Percentiles rank a stretch among this genome's conserved stretches.
phyloP scores from a whole-genome alignment of 2,888 invertebrate species.

The Polyploca ridens region DNA sequence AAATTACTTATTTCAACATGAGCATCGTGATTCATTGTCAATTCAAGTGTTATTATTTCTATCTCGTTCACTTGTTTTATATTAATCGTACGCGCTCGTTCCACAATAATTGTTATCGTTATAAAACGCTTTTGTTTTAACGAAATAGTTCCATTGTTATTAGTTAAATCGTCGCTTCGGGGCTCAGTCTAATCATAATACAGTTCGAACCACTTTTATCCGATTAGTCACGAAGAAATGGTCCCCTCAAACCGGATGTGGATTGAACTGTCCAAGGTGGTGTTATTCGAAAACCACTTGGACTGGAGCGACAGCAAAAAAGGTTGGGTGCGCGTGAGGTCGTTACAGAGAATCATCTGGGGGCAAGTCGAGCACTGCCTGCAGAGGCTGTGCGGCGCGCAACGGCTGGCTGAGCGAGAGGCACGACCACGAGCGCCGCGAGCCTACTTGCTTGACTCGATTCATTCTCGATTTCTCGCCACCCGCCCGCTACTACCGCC shows the following conservation, averaged over 20 bases:
- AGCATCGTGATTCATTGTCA: slow-evolving; percentile 63
- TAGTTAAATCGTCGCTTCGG: background rate
- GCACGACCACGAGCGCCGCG: slow-evolving; percentile 43
- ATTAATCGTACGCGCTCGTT: slow-evolving; percentile 43
- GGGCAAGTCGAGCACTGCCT: slow-evolving; percentile 34
- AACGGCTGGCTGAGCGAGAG: slow-evolving; percentile 58
- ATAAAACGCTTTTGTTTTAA: slow-evolving; percentile 40
- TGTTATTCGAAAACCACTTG: slow-evolving; percentile 49
- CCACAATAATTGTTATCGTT: slow-evolving; percentile 46
- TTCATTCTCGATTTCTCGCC: slow-evolving; percentile 67
- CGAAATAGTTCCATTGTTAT: slow-evolving; percentile 21
- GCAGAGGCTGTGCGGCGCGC: slow-evolving; percentile 34
- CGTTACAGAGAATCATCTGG: slow-evolving; percentile 50
- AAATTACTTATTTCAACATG: slow-evolving; percentile 41
- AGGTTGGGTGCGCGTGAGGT: slow-evolving; percentile 61
- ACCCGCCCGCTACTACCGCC: slow-evolving; percentile 25
- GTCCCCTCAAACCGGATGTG: slow-evolving; percentile 11
- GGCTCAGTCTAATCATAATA: background rate
- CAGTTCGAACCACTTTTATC: background rate
- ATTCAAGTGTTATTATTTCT: slow-evolving; percentile 61
- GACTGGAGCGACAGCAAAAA: slow-evolving; percentile 44
- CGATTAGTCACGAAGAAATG: background rate
- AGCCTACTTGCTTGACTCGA: slow-evolving; percentile 41
- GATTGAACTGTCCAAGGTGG: background rate
- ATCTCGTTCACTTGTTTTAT: slow-evolving; percentile 43